phyloP scores from a whole-genome alignment of 2,797 vertebrate species.

The Schizopygopsis malacanthus region DNA sequence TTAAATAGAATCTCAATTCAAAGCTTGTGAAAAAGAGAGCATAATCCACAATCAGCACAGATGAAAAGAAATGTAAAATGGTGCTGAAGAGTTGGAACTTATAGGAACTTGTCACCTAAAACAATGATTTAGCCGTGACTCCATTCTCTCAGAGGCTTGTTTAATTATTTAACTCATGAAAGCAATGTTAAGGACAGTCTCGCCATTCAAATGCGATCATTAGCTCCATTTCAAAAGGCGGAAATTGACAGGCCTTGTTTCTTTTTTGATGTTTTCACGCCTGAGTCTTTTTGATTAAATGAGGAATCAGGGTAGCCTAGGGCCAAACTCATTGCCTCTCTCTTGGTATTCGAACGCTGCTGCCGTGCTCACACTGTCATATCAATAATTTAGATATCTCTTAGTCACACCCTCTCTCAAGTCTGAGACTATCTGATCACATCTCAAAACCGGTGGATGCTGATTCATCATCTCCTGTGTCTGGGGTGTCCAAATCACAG shows the following conservation, averaged over 20 bases:
- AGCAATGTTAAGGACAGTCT: conserved; percentile 60
- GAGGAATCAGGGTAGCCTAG: conserved; percentile 40
- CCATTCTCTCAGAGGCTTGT: conserved; percentile 62
- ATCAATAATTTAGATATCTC: conserved; percentile 54
- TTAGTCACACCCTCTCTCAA: conserved; percentile 15
- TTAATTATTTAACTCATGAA: conserved; percentile 70
- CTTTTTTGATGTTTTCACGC: conserved; percentile 67
- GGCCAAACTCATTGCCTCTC: conserved; percentile 32
- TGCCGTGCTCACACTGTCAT: conserved; percentile 53
- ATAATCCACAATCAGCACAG: conserved; percentile 43
- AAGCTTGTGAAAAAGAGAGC: conserved; percentile 67
- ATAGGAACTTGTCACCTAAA: conserved; percentile 36
- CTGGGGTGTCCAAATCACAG: not conserved
- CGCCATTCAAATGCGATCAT: conserved; percentile 62
- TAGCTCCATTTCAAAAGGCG: conserved; percentile 57
- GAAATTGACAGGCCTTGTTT: conserved; percentile 67
- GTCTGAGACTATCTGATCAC: conserved; percentile 26
- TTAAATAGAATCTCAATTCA: conserved; percentile 68
- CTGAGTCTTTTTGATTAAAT: conserved; percentile 67
- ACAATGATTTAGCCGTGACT: conserved; percentile 55
- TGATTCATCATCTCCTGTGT: conserved; percentile 23
- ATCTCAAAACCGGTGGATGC: not conserved
- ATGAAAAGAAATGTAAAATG: conserved; percentile 68
- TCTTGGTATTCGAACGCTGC: conserved; percentile 54
- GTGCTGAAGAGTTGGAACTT: conserved; percentile 35